phyloP scores from a whole-genome alignment of 2,797 vertebrate genomes.

The Dryobates pubescens region DNA sequence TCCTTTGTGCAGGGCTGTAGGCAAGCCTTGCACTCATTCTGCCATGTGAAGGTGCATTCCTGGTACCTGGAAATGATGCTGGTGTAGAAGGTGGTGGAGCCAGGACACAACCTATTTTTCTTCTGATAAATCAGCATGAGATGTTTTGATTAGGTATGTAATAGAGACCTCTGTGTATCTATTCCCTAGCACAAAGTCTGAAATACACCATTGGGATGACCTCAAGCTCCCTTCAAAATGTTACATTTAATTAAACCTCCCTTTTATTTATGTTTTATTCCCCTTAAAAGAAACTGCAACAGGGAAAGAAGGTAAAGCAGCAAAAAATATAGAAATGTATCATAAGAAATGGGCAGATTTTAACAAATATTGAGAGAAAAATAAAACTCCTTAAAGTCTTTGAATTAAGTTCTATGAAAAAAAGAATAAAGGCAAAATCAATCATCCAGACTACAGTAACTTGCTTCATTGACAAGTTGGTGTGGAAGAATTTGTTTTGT shows the following conservation, averaged over 20 bases:
- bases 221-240: neutral
- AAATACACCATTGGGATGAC: neutral
- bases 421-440: neutral
- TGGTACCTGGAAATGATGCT: slow-evolving; percentile 9
- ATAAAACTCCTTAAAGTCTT: neutral
- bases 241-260: neutral
- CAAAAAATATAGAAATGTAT: neutral
- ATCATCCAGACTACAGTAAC: neutral
- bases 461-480: neutral
- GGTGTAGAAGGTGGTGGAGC: neutral
- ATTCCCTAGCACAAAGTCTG: neutral
- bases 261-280: neutral
- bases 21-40: neutral
- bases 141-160: slow-evolving; percentile 11
- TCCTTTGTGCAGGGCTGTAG: neutral
- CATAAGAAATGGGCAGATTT: neutral
- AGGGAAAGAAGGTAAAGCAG: neutral
- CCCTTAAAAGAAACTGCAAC: neutral
- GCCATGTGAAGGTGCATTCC: neutral
- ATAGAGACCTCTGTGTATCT: slow-evolving; percentile 47
- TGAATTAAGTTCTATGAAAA: neutral
- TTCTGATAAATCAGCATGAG: neutral
- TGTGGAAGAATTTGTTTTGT: neutral
- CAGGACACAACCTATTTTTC: neutral
- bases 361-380: neutral